Evolutionary conservation across 2,888 invertebrate genomes (phyloP), one percentile per base, ranked within the genome.

Genomic region (Sesamia inferens): DNA sequence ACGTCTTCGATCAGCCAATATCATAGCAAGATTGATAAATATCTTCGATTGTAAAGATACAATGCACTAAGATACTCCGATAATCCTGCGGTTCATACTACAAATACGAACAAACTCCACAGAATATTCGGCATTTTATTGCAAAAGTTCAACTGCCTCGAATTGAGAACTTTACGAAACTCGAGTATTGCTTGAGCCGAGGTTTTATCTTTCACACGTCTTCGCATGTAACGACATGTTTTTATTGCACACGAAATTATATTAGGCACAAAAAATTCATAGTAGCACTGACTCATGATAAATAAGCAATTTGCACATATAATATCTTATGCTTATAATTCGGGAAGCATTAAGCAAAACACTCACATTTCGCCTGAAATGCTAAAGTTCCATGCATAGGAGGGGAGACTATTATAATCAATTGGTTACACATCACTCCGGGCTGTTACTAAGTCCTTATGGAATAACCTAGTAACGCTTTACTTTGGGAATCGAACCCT

Each of bases 101-200:
- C 55, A 78, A 63, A 65, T 79, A 14, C 64, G 22, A 55, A 79
- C 55, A 55, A 55, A 76, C 57, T 76, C 57, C 68, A 22, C n/a
- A 51, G 65, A 61, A 78, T 67, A 76, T 76, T 69, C 76, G 68
- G 71, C 74, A 76, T 85, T 83, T 86, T 86, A 85, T 83, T 83
- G 76, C 77, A 55, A 87, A 85, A 85, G 83, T 87, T 85, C 69
- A 85, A 83, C 59, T 74, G 71, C 69, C 74, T 64, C 51, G 76
- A 75, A 85, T 79, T 73, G 81, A 71, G 87, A 80, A 86, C 80
- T 85, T 86, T 82, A 82, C 72, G 87, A 79, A 74, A 55, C 57
- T 78, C 74, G 62, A 76, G 82, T 71, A 73, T 71, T 73, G 67
- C 69, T 78, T 14, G 47, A 77, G n/a, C 22, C 65, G 39, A 42